Percentiles rank a stretch among this genome's conserved stretches.
Evolutionary conservation across 1,140 invertebrate genomes (phyloP).

Genomic region (Venustaconcha ellipsiformis): DNA sequence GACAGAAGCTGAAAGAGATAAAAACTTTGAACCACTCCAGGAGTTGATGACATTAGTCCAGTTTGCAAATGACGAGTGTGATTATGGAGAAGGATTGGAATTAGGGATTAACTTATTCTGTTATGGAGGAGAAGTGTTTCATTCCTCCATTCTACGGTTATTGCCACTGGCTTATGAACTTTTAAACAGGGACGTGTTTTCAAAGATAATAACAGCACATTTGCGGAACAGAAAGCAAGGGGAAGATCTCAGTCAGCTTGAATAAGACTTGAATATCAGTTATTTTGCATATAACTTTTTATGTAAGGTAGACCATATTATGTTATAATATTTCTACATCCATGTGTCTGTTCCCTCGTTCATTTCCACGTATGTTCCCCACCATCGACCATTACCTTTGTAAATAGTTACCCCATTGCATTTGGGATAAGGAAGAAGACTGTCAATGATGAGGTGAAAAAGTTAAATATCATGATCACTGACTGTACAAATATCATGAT

Average conservation of each 20-base stretch:
- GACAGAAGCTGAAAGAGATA: slow-evolving; percentile 74
- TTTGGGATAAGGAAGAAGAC: no score
- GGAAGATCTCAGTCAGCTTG: slow-evolving; percentile 48
- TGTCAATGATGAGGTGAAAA: no score
- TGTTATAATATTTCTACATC: no score
- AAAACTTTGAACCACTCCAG: slow-evolving; percentile 77
- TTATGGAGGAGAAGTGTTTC: slow-evolving; percentile 72
- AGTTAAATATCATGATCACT: no score
- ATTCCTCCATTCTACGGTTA: slow-evolving; percentile 76
- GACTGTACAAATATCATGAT: no score
- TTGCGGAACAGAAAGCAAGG: slow-evolving; percentile 72
- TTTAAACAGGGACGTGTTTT: slow-evolving; percentile 79
- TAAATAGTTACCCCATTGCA: no score
- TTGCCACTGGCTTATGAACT: slow-evolving; percentile 84
- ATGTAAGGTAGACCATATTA: background rate
- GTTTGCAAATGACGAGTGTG: slow-evolving; percentile 93
- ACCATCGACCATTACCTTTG: no score
- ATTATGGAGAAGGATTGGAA: slow-evolving; percentile 92
- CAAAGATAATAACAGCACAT: slow-evolving; percentile 80
- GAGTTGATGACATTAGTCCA: slow-evolving; percentile 73
- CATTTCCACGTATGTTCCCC: no score
- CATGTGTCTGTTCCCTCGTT: no score
- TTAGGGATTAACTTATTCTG: slow-evolving; percentile 87
- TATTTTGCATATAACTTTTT: background rate
- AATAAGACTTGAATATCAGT: slow-evolving; percentile 1